These are phyloP conservation scores for Rutpela maculata DNA, from an alignment of 2,888 invertebrate genomes.

Conservation along the genomic window DNA sequence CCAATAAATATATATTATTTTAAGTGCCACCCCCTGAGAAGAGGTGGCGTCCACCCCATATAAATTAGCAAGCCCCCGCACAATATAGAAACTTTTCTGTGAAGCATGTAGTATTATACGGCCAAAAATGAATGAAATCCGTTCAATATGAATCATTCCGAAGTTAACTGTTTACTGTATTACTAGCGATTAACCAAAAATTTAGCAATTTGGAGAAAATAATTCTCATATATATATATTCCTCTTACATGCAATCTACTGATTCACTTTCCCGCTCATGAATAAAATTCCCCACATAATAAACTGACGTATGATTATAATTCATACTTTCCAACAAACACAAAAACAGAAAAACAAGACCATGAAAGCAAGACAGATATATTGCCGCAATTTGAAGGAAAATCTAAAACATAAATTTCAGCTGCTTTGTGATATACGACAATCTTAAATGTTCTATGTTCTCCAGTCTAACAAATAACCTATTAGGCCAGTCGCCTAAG, in stretches of 20 bases:
- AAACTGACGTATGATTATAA: constrained; percentile 31
- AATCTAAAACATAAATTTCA: constrained; percentile 27
- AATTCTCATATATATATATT: not conserved
- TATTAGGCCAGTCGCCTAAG: constrained; percentile 8
- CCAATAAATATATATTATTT: no score
- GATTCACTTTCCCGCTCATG: constrained; percentile 16
- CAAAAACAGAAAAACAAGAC: constrained; percentile 15
- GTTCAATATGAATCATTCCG: no score
- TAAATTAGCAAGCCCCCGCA: no score
- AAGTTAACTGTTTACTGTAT: no score
- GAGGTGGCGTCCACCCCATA: no score
- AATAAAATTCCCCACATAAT: constrained; percentile 29
- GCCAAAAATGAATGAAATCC: no score
- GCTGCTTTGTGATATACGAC: constrained; percentile 27
- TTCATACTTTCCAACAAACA: constrained; percentile 20
- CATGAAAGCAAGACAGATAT: constrained; percentile 23
- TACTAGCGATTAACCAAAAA: not conserved
- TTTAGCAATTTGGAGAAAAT: not conserved
- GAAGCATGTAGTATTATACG: no score
- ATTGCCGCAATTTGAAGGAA: constrained; percentile 26
- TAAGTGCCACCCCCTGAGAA: no score
- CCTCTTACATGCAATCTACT: constrained; percentile 18
- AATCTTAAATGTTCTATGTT: constrained; percentile 22
- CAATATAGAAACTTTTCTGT: no score
- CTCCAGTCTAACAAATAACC: constrained; percentile 23